Percentiles rank a stretch among this genome's conserved stretches.
These are phyloP conservation scores for Hoplostethus mediterraneus DNA, from an alignment of 2,797 vertebrate species.

Conservation along the genomic window DNA sequence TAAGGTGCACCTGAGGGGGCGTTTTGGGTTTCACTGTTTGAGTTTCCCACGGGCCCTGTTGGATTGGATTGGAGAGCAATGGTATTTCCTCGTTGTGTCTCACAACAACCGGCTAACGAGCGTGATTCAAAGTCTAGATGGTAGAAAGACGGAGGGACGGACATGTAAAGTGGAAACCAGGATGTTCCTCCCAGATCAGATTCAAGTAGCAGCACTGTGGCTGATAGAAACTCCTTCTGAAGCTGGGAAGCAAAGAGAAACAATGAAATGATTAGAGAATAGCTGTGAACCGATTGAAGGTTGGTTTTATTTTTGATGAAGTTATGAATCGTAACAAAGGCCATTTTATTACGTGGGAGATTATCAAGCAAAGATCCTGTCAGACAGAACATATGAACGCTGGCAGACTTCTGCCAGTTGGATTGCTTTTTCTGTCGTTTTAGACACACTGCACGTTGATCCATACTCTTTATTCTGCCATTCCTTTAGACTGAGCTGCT, in stretches of 20 bases:
- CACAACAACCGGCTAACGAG: slow-evolving; percentile 51
- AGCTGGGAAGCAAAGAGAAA: background rate
- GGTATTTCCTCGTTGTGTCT: too few relatives aligned
- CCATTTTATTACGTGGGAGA: background rate
- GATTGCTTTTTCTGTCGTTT: too few relatives aligned
- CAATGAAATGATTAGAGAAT: background rate
- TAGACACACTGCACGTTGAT: background rate
- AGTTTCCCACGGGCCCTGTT: too few relatives aligned
- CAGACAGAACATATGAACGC: too few relatives aligned
- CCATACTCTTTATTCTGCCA: background rate
- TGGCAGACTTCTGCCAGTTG: too few relatives aligned
- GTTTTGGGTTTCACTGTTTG: too few relatives aligned
- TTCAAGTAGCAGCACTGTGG: background rate
- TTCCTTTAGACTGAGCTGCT: background rate
- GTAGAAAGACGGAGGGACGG: slow-evolving; percentile 2
- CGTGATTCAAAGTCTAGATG: slow-evolving; percentile 50
- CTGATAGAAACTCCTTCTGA: too few relatives aligned
- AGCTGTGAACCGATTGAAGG: background rate
- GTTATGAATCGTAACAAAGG: background rate
- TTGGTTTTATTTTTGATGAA: background rate
- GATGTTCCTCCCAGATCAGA: slow-evolving; percentile 6
- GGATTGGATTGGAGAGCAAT: too few relatives aligned
- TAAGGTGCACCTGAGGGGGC: too few relatives aligned
- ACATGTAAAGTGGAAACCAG: slow-evolving; percentile 27
- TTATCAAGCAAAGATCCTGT: too few relatives aligned